A percentile compares a stretch with the other conserved stretches of the same genome.
phyloP scores from a whole-genome alignment of 2,888 invertebrate species.

The Dicroscelio sp. region DNA sequence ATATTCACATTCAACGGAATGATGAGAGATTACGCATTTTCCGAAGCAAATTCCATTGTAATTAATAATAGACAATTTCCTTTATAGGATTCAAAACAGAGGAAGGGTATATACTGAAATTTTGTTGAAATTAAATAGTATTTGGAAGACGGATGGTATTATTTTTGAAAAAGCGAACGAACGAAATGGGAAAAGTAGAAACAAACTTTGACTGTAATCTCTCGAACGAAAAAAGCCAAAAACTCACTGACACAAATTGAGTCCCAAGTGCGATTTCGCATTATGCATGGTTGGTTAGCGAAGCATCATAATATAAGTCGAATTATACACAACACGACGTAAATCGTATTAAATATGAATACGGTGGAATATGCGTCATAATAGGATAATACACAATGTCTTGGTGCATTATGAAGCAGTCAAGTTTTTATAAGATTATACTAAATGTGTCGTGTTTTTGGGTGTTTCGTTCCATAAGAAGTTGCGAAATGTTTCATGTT shows the following conservation, averaged over 20 bases:
- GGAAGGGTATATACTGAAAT: too few species aligned
- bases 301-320: slow-evolving; percentile 53
- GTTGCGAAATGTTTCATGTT: background rate
- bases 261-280: slow-evolving; percentile 13
- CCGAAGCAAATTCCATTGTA: too few species aligned
- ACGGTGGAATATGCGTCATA: slow-evolving; percentile 52
- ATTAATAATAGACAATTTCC: too few species aligned
- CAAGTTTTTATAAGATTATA: slow-evolving; percentile 28
- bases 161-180: too few species aligned
- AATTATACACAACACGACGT: slow-evolving; percentile 45
- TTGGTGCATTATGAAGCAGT: slow-evolving; percentile 15
- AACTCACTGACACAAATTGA: slow-evolving; percentile 18
- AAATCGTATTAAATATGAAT: slow-evolving; percentile 61
- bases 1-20: too few species aligned
- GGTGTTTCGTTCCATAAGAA: background rate
- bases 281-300: slow-evolving; percentile 44
- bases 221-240: slow-evolving; percentile 1
- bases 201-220: background rate
- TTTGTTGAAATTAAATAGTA: too few species aligned
- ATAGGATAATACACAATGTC: slow-evolving; percentile 37
- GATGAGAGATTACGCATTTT: too few species aligned
- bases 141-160: too few species aligned
- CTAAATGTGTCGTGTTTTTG: slow-evolving; percentile 7
- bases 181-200: background rate
- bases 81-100: too few species aligned